Conservation (phyloP, 2,113 vertebrate species). For the Antigone vipio region DNA sequence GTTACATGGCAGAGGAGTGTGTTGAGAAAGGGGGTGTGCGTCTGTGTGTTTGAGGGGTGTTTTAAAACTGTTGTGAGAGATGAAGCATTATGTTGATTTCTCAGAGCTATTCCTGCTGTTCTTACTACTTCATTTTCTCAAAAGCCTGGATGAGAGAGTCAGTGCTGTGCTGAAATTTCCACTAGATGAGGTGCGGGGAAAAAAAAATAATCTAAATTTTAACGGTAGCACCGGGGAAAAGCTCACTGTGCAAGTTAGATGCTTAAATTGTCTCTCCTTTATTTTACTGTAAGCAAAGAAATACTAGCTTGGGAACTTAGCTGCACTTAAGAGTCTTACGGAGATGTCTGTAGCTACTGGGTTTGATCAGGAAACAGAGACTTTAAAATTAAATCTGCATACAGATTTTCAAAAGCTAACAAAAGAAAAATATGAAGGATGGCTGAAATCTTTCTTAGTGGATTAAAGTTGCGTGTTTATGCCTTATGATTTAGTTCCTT, state of each 20-base stretch:
- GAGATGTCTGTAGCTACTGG: background rate
- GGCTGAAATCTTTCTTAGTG: background rate
- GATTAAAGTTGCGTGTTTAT: background rate
- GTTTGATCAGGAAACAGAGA: background rate
- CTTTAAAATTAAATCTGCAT: background rate
- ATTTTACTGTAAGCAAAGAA: background rate
- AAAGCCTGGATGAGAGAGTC: background rate
- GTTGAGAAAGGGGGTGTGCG: background rate
- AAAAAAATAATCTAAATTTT: background rate
- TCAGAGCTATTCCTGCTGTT: background rate
- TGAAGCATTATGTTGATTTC: background rate
- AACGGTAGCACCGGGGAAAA: background rate
- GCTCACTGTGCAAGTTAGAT: background rate
- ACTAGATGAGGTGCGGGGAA: background rate
- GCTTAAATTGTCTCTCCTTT: background rate
- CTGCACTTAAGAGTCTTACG: background rate
- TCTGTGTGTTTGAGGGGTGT: background rate
- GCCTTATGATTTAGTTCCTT: background rate
- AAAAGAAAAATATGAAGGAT: background rate
- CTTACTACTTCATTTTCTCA: background rate
- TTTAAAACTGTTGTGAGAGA: background rate
- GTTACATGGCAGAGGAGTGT: background rate
- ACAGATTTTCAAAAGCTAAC: background rate
- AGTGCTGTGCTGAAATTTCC: background rate
- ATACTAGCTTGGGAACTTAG: background rate